A percentile compares a stretch with the other conserved stretches of the same genome.
These are phyloP conservation scores for Selene dorsalis DNA, from an alignment of 2,797 vertebrate genomes.

Conservation along the genomic window DNA sequence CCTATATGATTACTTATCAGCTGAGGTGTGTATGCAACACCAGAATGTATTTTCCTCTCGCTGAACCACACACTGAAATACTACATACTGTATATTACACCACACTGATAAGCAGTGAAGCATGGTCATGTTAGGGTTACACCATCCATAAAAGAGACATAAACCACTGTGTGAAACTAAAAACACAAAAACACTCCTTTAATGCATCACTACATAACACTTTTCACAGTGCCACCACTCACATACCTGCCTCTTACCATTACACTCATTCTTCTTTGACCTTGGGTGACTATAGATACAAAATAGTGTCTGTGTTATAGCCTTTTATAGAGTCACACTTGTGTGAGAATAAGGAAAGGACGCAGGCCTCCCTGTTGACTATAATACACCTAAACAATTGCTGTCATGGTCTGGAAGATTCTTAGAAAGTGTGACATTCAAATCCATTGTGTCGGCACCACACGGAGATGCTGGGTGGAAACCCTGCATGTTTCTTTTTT, in stretches of 20 bases:
- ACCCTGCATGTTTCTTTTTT: slow-evolving; percentile 8
- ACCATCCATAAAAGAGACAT: not conserved
- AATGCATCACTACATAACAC: not conserved
- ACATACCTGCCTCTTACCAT: not conserved
- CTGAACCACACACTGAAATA: no score
- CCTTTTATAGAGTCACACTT: slow-evolving; percentile 3
- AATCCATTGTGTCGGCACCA: slow-evolving; percentile 18
- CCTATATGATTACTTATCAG: not conserved
- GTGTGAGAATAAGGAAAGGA: slow-evolving; percentile 8
- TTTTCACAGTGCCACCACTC: not conserved
- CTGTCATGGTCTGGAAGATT: slow-evolving; percentile 25
- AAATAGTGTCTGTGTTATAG: not conserved
- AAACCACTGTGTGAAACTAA: not conserved
- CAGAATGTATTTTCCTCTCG: not conserved
- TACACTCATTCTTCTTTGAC: slow-evolving; percentile 6
- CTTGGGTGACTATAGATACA: slow-evolving; percentile 1
- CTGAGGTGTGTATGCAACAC: no score
- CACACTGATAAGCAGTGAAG: not conserved
- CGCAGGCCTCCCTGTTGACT: not conserved
- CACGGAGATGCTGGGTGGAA: slow-evolving; percentile 14
- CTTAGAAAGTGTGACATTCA: slow-evolving; percentile 54
- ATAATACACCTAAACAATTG: slow-evolving; percentile 33
- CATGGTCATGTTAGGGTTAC: not conserved
- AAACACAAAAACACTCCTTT: no score
- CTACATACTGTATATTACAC: not conserved